Evolutionary conservation across 2,888 invertebrate genomes (phyloP).

Genomic region (Cephus pygmeus): DNA sequence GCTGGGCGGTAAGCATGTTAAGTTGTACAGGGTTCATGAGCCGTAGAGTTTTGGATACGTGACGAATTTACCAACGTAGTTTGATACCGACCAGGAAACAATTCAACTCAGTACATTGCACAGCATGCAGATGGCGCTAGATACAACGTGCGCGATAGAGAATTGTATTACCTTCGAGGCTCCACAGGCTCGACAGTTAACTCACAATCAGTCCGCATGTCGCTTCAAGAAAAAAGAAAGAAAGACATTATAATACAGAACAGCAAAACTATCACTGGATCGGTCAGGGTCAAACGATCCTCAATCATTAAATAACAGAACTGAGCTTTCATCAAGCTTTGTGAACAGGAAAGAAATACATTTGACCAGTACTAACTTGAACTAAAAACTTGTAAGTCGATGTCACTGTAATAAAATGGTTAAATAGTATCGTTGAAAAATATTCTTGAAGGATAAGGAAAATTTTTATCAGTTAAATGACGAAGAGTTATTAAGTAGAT

Average conservation of each 20-base stretch:
- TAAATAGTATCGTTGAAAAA: background rate
- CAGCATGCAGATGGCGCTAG: conserved; percentile 48
- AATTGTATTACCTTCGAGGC: conserved; percentile 62
- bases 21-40: background rate
- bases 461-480: background rate
- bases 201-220: conserved; percentile 44
- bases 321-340: background rate
- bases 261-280: background rate
- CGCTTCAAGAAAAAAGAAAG: conserved; percentile 53
- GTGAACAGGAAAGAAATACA: background rate
- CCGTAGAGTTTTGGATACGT: background rate
- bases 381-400: background rate
- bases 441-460: background rate
- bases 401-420: background rate
- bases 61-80: background rate
- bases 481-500: background rate
- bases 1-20: no score
- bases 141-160: conserved; percentile 39
- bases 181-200: conserved; percentile 60
- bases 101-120: background rate
- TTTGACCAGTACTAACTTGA: background rate
- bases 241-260: conserved; percentile 26
- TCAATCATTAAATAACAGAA: no score
- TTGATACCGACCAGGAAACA: background rate
- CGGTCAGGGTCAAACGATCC: background rate